Evolutionary conservation across 1,140 invertebrate genomes (phyloP), one percentile per base, ranked within the genome.

Genomic region (Harlomillsia oculata): DNA sequence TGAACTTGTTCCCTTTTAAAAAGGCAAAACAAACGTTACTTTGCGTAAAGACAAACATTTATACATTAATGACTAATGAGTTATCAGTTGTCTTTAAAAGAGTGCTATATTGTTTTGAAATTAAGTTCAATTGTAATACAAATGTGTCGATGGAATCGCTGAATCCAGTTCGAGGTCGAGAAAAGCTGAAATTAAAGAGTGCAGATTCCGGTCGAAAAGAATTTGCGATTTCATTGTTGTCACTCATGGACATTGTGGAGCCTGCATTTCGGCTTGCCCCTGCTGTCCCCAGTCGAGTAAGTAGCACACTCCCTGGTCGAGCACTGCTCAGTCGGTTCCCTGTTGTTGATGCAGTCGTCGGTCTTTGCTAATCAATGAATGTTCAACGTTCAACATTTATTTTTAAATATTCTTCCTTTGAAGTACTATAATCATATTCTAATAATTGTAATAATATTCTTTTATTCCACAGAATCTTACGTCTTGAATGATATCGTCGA

Each of bases 281-380:
- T 5, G 25, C 45, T 13, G 40, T 25, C 11, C 30, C 44, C 46
- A 29, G 6, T 26, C 44, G 20, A 8, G 29, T 29, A 3, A 30
- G 18, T 14, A 34, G 21, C n/a, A 16, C n/a, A 39, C 25, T 44
- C 3, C 29, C n/a, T 43, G 40, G 46, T 20, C 45, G 5, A 4
- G 53, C 43, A 8, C 45, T 51, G 14, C 52, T 29, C n/a, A 48
- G 26, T 13, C 53, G 48, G 25, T 34, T 25, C n/a, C n/a, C n/a
- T n/a, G n/a, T 28, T 45, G 16, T 25, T 1, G 20, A n/a, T 0
- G 40, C 36, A 2, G 59, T 61, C 5, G 59, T 52, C 8, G 59
- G 59, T 14, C 59, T 26, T 61, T 61, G 59, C 59, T 61, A 16
- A n/a, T n/a, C n/a, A n/a, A n/a, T n/a, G n/a, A n/a, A n/a, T n/a